These are phyloP conservation scores for Tenthredo mesomela DNA, from an alignment of 2,888 invertebrate species.

Conservation along the genomic window DNA sequence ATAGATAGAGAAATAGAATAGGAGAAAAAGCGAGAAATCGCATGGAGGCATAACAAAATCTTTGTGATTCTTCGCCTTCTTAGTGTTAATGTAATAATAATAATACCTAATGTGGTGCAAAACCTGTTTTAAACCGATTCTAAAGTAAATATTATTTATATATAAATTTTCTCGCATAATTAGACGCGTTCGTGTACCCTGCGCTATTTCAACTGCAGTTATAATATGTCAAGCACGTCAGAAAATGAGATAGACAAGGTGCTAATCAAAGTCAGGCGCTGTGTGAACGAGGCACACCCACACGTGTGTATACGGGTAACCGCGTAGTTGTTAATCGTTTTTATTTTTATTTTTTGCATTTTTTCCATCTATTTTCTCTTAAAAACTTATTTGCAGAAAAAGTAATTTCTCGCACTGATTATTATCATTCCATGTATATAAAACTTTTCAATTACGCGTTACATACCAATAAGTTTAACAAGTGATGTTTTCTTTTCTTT, in stretches of 20 bases:
- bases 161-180: slow-evolving; percentile 42
- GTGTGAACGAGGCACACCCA: slow-evolving; percentile 40
- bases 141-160: slow-evolving; percentile 4
- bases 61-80: neutral
- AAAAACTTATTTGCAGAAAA: neutral
- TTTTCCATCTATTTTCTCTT: neutral
- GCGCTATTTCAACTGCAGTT: slow-evolving; percentile 11
- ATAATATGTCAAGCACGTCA: slow-evolving; percentile 29
- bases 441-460: neutral
- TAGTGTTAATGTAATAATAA: slow-evolving; percentile 1
- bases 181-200: neutral
- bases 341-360: neutral
- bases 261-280: slow-evolving; percentile 52
- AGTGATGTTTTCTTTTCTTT: neutral
- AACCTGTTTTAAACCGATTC: neutral
- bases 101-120: neutral
- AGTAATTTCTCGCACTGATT: neutral
- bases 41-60: neutral
- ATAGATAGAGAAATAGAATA: neutral
- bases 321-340: neutral
- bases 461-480: slow-evolving; percentile 1
- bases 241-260: slow-evolving; percentile 43
- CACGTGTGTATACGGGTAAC: neutral
- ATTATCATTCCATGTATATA: neutral
- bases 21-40: neutral